Conservation (phyloP, 2,797 vertebrate species). For the Channallabes apus region DNA sequence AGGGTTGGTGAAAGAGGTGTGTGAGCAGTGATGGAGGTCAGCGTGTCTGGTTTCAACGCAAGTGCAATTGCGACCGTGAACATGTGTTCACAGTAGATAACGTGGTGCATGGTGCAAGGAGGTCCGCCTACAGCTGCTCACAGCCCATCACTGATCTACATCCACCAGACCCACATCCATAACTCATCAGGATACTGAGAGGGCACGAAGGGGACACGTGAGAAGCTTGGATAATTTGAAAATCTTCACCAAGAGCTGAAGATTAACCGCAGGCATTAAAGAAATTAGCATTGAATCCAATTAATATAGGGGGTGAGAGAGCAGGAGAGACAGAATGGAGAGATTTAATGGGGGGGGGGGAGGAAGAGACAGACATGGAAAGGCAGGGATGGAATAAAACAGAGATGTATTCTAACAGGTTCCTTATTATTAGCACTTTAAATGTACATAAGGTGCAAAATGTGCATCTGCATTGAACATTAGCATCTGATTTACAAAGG, state of each 20-base stretch:
- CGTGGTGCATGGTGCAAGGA: slow-evolving; percentile 17
- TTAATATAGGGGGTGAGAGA: slow-evolving; percentile 64
- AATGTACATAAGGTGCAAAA: background rate
- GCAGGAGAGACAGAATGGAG: slow-evolving; percentile 3
- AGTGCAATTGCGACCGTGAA: slow-evolving; percentile 55
- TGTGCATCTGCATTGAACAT: background rate
- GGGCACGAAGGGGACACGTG: background rate
- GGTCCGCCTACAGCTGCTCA: slow-evolving; percentile 41
- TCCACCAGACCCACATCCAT: slow-evolving; percentile 25
- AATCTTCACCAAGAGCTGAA: slow-evolving; percentile 66
- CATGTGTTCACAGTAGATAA: slow-evolving; percentile 61
- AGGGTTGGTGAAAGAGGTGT: slow-evolving; percentile 34
- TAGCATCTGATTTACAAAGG: background rate
- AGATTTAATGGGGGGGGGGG: background rate
- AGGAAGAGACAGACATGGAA: background rate
- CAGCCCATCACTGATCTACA: slow-evolving; percentile 52
- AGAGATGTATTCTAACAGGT: background rate
- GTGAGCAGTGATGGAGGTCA: slow-evolving; percentile 35
- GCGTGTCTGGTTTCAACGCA: slow-evolving; percentile 52
- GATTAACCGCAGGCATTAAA: slow-evolving; percentile 72
- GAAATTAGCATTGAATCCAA: slow-evolving; percentile 71
- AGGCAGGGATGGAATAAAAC: background rate
- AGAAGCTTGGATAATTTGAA: slow-evolving; percentile 21
- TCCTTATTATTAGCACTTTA: background rate
- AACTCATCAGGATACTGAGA: slow-evolving; percentile 37